Evolutionary conservation across 2,888 invertebrate species (phyloP).

Genomic region (Ceriagrion tenellum): DNA sequence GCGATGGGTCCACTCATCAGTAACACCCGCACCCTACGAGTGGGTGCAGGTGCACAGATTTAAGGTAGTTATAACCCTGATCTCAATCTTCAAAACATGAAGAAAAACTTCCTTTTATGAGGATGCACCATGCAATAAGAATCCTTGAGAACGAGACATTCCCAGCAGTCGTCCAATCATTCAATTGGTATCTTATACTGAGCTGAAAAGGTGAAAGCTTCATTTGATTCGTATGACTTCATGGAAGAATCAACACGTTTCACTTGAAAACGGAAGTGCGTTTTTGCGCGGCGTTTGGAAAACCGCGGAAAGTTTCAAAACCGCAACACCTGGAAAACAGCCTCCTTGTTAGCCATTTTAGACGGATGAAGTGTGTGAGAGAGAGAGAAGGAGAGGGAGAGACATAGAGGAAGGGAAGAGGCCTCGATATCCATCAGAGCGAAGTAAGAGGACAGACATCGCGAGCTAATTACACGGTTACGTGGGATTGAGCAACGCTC

Average conservation of each 20-base stretch:
- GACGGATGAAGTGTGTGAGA: neutral
- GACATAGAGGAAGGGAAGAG: neutral
- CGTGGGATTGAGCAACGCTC: constrained; percentile 16
- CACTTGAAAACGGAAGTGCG: neutral
- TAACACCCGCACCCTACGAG: too few relatives aligned
- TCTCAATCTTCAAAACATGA: too few relatives aligned
- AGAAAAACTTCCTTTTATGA: too few relatives aligned
- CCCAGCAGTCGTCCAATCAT: neutral
- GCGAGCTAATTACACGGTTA: neutral
- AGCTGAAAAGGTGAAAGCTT: neutral
- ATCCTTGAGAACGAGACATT: too few relatives aligned
- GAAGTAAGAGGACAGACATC: neutral
- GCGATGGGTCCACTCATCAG: too few relatives aligned
- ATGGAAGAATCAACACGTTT: neutral
- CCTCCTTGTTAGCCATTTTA: neutral
- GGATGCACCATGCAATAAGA: too few relatives aligned
- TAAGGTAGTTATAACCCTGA: too few relatives aligned
- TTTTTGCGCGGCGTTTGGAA: neutral
- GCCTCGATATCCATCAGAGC: constrained; percentile 8
- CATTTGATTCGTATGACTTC: neutral
- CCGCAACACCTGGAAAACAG: neutral
- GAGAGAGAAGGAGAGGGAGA: neutral
- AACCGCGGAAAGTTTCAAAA: neutral
- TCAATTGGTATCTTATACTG: neutral
- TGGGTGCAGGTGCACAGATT: too few relatives aligned